These are phyloP conservation scores for Spodoptera exigua DNA, from an alignment of 2,888 invertebrate species.

Conservation along the genomic window DNA sequence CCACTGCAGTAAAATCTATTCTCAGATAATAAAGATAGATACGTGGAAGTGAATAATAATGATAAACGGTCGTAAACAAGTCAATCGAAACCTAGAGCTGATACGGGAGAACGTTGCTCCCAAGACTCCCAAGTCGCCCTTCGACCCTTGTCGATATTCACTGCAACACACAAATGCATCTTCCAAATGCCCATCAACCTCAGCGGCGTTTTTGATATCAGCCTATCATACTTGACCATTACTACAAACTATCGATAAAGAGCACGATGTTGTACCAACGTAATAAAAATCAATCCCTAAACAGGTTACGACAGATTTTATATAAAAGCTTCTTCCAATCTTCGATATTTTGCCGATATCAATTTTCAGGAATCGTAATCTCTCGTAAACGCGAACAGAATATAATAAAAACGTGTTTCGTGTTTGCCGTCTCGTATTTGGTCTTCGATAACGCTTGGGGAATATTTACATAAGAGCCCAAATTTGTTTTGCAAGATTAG, in stretches of 20 bases:
- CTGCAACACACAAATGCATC: slow-evolving; percentile 62
- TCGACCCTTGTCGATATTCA: slow-evolving; percentile 73
- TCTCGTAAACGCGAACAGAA: slow-evolving; percentile 68
- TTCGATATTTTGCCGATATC: slow-evolving; percentile 59
- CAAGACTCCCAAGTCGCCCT: slow-evolving; percentile 68
- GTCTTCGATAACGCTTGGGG: slow-evolving; percentile 75
- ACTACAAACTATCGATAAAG: slow-evolving; percentile 36
- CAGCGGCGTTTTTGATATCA: slow-evolving; percentile 59
- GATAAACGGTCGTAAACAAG: slow-evolving; percentile 83
- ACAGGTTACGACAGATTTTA: slow-evolving; percentile 19
- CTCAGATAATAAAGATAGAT: slow-evolving; percentile 73
- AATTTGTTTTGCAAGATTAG: slow-evolving; percentile 81
- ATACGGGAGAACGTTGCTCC: slow-evolving; percentile 82
- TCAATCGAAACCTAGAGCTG: slow-evolving; percentile 76
- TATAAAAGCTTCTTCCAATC: slow-evolving; percentile 21
- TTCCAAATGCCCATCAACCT: slow-evolving; percentile 59
- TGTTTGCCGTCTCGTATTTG: slow-evolving; percentile 78
- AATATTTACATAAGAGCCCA: slow-evolving; percentile 79
- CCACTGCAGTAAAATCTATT: slow-evolving; percentile 77
- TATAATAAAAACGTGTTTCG: slow-evolving; percentile 74
- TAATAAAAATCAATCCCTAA: slow-evolving; percentile 36
- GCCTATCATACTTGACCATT: slow-evolving; percentile 49
- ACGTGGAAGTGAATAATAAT: slow-evolving; percentile 72
- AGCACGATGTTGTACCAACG: slow-evolving; percentile 14
- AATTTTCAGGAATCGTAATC: slow-evolving; percentile 70